These are phyloP conservation scores for Prolemur simus DNA, from an alignment of 2,113 vertebrate genomes.

Conservation along the genomic window DNA sequence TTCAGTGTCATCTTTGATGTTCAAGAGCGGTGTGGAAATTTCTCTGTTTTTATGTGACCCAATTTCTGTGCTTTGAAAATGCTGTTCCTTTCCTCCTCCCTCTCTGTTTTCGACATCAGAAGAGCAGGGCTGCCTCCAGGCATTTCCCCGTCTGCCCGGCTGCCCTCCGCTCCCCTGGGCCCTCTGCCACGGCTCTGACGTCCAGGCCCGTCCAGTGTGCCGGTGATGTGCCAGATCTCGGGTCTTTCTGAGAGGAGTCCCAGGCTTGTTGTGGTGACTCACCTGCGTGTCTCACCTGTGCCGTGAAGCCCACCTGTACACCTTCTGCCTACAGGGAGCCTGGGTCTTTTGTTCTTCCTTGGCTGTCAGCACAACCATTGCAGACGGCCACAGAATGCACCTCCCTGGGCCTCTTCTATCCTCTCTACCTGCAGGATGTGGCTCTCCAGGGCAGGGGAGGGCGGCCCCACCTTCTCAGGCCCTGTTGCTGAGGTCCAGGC, in stretches of 20 bases:
- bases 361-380: rapidly evolving
- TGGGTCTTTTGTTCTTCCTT: background rate
- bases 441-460: no score
- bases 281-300: background rate
- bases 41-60: constrained; percentile 45
- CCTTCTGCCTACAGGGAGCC: rapidly evolving
- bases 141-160: background rate
- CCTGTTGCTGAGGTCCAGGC: background rate
- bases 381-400: rapidly evolving
- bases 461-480: rapidly evolving
- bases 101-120: background rate
- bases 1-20: constrained; percentile 44
- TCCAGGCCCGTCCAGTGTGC: background rate
- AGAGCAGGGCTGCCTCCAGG: background rate
- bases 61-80: constrained; percentile 47
- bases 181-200: rapidly evolving
- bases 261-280: rapidly evolving
- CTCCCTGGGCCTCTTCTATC: background rate
- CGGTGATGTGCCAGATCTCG: background rate
- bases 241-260: background rate
- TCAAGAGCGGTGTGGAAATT: background rate
- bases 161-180: rapidly evolving
- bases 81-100: rapidly evolving
- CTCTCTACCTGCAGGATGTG: rapidly evolving
- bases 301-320: background rate